These are phyloP conservation scores for Drosophila basisetae DNA, from an alignment of 2,888 invertebrate species.

Conservation along the genomic window DNA sequence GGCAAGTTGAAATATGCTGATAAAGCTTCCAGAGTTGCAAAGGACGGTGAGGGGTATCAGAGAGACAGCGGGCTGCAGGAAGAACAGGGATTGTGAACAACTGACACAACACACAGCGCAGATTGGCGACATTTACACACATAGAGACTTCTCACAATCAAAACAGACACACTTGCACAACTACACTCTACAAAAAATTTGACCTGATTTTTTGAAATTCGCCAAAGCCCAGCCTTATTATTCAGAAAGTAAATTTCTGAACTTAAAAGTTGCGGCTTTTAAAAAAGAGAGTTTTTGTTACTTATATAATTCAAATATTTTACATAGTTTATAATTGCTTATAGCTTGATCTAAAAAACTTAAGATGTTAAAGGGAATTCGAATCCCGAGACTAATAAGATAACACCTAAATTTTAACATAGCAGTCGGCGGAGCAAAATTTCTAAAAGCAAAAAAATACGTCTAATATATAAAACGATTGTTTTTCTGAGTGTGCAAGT, in stretches of 20 bases:
- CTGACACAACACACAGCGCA: constrained; percentile 30
- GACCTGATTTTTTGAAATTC: background rate
- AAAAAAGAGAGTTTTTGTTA: background rate
- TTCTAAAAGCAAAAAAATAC: background rate
- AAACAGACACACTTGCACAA: background rate
- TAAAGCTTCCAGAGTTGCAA: constrained; percentile 15
- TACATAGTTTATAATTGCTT: too few species aligned
- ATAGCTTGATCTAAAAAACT: too few species aligned
- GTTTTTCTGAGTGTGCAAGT: background rate
- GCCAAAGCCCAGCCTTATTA: background rate
- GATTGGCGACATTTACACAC: constrained; percentile 41
- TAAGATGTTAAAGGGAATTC: too few species aligned
- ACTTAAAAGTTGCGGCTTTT: background rate
- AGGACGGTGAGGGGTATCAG: background rate
- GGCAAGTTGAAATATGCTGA: constrained; percentile 31
- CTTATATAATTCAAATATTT: too few species aligned
- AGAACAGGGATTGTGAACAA: constrained; percentile 38
- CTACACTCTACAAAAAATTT: background rate
- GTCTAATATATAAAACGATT: background rate
- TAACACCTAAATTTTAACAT: too few species aligned
- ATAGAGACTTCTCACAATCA: background rate
- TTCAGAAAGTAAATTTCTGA: background rate
- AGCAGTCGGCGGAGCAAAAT: too few species aligned
- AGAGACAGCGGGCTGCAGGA: background rate
- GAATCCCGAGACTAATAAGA: background rate